Evolutionary conservation across 1,140 invertebrate genomes (phyloP), one percentile per base, ranked within the genome.

Genomic region (Macrotrachela quadricornifera): DNA sequence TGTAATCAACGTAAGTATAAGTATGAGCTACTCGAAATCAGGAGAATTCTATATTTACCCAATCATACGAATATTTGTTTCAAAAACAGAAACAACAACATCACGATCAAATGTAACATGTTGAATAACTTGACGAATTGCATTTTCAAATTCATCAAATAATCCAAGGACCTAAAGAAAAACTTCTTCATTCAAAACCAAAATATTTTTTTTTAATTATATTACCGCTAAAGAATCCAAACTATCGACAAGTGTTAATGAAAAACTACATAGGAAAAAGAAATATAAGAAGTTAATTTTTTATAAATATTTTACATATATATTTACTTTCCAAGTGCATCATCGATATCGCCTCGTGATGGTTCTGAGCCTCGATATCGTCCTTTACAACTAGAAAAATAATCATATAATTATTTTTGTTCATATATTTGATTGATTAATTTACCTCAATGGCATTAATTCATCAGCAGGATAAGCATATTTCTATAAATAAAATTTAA

Each of bases 381-480:
- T 41, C 88, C 90, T 64, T 82, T 80, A 69, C 91, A 97, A 64
- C 81, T 30, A 8, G 8, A 30, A 30, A 30, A 30, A 30, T 2
- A 30, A 30, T 30, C 21, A 30, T 2, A 30, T 30, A 30, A 30
- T 2, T 8, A 30, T 30, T 30, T 30, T 30, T 30, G 3, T 4
- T 30, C 2, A 8, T 30, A 30, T 4, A 30, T 30, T 4, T 4
- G 8, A 30, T 30, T 8, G 21, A 30, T 30, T 30, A 4, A 30
- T 4, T 30, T 30, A 30, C 21, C 21, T 87, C 21, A 97, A 72
- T 2, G 91, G 91, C 88, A 95, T 94, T 45, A 97, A 71, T 71
- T 96, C 91, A 76, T 97, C 91, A 30, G 88, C 88, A 54, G 91
- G 91, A 74, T 85, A 96, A n/a, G 91, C 91, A 76, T 94, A 50